Conservation (phyloP, 2,888 invertebrate species). For the Lasiommata megera region DNA sequence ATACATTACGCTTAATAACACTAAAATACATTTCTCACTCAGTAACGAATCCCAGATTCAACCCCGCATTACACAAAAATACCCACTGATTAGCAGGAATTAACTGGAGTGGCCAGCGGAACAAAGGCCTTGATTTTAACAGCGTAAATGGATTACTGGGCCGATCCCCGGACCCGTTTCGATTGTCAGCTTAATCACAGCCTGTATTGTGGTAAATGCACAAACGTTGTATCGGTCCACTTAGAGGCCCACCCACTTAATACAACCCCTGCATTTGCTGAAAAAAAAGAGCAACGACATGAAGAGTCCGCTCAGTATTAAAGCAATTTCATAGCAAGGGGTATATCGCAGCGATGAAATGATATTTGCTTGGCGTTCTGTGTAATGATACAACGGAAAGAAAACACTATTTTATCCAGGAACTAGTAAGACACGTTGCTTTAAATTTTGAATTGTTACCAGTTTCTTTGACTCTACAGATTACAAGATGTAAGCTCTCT, state of each 20-base stretch:
- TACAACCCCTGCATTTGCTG: conserved; percentile 12
- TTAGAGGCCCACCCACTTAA: conserved; percentile 20
- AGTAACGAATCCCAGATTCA: not conserved
- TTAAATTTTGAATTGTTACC: too few relatives aligned
- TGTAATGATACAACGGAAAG: too few relatives aligned
- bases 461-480: too few relatives aligned
- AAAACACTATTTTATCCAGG: too few relatives aligned
- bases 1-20: too few relatives aligned
- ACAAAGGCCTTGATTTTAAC: conserved; percentile 40
- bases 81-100: conserved; percentile 6
- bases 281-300: conserved; percentile 15
- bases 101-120: conserved; percentile 2
- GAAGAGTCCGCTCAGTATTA: not conserved
- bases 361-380: too few relatives aligned
- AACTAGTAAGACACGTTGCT: too few relatives aligned
- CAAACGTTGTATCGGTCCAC: conserved; percentile 60
- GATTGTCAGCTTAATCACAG: conserved; percentile 51
- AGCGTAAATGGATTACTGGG: conserved; percentile 63
- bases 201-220: conserved; percentile 53
- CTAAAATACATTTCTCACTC: too few relatives aligned
- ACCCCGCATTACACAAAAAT: conserved; percentile 1
- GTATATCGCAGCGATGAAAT: too few relatives aligned
- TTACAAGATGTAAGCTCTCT: too few relatives aligned
- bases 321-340: too few relatives aligned
- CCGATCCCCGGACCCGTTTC: conserved; percentile 44